Conservation (phyloP, 2,797 vertebrate species). For the Falco concolor region DNA sequence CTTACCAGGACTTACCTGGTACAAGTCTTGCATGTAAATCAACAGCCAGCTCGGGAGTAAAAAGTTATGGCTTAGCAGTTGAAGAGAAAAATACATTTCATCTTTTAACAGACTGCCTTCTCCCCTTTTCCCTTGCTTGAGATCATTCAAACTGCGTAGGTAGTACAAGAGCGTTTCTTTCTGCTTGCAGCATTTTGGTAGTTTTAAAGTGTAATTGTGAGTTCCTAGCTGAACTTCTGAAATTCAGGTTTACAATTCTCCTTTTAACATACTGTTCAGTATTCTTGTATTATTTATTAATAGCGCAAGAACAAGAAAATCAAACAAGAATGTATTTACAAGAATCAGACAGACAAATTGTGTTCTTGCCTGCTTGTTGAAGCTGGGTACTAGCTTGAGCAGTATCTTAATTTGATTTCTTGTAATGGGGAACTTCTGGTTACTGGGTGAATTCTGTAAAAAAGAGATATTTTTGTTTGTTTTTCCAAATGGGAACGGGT, state of each 20-base stretch:
- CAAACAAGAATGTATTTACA: background rate
- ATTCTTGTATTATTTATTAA: background rate
- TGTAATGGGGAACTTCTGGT: background rate
- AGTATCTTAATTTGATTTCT: background rate
- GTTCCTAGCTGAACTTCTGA: background rate
- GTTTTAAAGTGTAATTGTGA: background rate
- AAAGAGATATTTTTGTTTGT: background rate
- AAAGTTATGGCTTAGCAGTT: background rate
- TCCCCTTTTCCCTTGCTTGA: background rate
- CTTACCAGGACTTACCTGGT: background rate
- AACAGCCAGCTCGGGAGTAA: too few relatives aligned
- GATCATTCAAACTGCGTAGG: accelerated
- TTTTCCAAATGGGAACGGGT: background rate
- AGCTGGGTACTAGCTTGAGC: background rate
- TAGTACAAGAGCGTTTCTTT: background rate
- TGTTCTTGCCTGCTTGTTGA: background rate
- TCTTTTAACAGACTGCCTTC: background rate
- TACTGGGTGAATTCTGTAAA: background rate
- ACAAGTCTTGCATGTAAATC: background rate
- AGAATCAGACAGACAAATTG: background rate
- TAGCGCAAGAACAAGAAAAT: background rate
- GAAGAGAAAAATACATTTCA: background rate
- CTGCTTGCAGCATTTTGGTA: background rate
- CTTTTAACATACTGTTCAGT: background rate
- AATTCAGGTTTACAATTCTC: background rate